Conservation (phyloP, 64 coral and sea anemone species). For the Montipora foliosa region DNA sequence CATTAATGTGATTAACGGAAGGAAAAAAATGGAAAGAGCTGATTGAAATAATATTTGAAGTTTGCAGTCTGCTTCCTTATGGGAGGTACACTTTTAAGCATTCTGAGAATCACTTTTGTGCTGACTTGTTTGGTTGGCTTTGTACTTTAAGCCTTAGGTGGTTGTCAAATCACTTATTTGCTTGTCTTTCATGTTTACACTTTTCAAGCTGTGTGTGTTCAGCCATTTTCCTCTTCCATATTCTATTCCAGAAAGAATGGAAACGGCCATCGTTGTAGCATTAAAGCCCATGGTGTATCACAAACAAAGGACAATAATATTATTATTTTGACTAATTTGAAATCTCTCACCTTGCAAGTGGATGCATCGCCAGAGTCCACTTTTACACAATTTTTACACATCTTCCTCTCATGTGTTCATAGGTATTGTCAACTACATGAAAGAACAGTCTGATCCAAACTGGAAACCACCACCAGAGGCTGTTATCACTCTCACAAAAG, state of each 20-base stretch:
- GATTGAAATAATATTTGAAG: no score
- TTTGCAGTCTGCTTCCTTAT: no score
- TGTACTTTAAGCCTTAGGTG: not conserved
- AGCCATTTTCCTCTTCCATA: not conserved
- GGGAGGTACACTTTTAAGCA: no score
- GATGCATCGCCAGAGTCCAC: not conserved
- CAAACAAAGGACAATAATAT: no score
- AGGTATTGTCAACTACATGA: conserved; percentile 98
- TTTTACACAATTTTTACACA: not conserved
- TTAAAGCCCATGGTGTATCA: no score
- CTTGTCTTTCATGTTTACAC: not conserved
- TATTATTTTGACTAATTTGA: no score
- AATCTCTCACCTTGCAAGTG: no score
- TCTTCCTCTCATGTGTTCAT: not conserved
- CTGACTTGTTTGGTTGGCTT: no score
- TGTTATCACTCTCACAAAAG: conserved; percentile 90
- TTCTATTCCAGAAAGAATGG: not conserved
- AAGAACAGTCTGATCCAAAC: conserved; percentile 81
- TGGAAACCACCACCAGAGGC: conserved; percentile 96
- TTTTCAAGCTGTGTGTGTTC: not conserved
- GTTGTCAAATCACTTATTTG: not conserved
- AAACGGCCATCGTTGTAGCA: no score
- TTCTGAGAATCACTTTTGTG: no score
- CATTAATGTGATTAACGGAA: no score
- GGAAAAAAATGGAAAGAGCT: no score